These are phyloP conservation scores for Ophonus ardosiacus DNA, from an alignment of 2,888 invertebrate genomes.

Conservation along the genomic window DNA sequence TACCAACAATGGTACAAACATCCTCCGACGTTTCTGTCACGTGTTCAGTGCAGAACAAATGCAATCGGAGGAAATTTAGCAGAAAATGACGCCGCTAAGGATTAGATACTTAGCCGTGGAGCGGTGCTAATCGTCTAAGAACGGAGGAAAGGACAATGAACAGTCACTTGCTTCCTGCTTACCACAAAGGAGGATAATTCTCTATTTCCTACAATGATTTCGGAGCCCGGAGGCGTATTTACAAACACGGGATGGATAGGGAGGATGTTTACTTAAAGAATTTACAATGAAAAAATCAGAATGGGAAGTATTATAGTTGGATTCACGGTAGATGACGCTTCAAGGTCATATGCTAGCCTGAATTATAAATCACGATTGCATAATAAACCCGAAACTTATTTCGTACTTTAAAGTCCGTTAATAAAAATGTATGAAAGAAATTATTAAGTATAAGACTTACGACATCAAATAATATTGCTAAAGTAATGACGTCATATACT, in stretches of 20 bases:
- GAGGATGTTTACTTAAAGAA: background rate
- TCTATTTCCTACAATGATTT: background rate
- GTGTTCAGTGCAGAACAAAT: background rate
- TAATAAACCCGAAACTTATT: too few relatives aligned
- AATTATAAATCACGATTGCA: too few relatives aligned
- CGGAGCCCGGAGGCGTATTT: background rate
- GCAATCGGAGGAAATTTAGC: background rate
- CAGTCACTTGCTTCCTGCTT: conserved; percentile 53
- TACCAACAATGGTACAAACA: background rate
- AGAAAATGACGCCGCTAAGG: background rate
- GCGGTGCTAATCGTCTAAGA: background rate
- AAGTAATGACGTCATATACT: too few relatives aligned
- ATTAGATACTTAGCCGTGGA: background rate
- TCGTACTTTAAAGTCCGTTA: too few relatives aligned
- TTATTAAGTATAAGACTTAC: too few relatives aligned
- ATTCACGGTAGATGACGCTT: too few relatives aligned
- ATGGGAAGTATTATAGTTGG: too few relatives aligned
- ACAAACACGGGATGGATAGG: background rate
- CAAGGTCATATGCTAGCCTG: too few relatives aligned
- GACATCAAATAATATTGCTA: too few relatives aligned
- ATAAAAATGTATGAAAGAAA: too few relatives aligned
- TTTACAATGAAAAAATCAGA: background rate
- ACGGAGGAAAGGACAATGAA: background rate
- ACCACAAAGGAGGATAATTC: conserved; percentile 39
- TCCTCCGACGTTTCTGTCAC: background rate